Base-by-base conservation (phyloP, 2,888 invertebrate genomes). In the Seira ritae region DNA sequence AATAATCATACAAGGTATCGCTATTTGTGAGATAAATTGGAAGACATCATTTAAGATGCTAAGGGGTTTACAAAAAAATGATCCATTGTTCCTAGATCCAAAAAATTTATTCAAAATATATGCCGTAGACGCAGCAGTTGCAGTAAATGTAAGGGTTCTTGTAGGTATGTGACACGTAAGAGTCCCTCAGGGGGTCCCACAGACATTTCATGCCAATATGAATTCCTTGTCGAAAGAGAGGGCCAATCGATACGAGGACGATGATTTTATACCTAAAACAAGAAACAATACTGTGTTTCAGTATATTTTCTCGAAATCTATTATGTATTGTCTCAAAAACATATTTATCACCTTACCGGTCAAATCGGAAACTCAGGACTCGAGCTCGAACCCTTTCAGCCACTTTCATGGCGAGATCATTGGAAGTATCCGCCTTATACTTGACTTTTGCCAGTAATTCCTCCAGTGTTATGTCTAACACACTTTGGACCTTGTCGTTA, bases 31-130 rank as follows among this genome's bases (percentile, higher is more conserved):
- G n/a, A n/a, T n/a, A n/a, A n/a, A n/a, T n/a, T n/a, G n/a, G n/a
- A n/a, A n/a, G n/a, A n/a, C n/a, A n/a, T n/a, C n/a, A n/a, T n/a
- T n/a, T n/a, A n/a, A n/a, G n/a, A n/a, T n/a, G n/a, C n/a, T n/a
- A n/a, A n/a, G n/a, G n/a, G n/a, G n/a, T n/a, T n/a, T n/a, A n/a
- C n/a, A n/a, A n/a, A n/a, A n/a, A n/a, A n/a, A n/a, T n/a, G n/a
- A n/a, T n/a, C n/a, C n/a, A n/a, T n/a, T n/a, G n/a, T n/a, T n/a
- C n/a, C n/a, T n/a, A n/a, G n/a, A n/a, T n/a, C n/a, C n/a, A n/a
- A n/a, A n/a, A n/a, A n/a, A n/a, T 15, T 92, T 91, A 95, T 90
- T 95, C 95, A 88, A 93, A 93, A 90, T 95, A 95, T 71, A 94
- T 90, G 24, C 93, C 95, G 89, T 94, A 94, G 79, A 94, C 94